A percentile compares a stretch with the other conserved stretches of the same genome.
Conservation (phyloP, 2,888 invertebrate species). For the Ypsolopha sequella region DNA sequence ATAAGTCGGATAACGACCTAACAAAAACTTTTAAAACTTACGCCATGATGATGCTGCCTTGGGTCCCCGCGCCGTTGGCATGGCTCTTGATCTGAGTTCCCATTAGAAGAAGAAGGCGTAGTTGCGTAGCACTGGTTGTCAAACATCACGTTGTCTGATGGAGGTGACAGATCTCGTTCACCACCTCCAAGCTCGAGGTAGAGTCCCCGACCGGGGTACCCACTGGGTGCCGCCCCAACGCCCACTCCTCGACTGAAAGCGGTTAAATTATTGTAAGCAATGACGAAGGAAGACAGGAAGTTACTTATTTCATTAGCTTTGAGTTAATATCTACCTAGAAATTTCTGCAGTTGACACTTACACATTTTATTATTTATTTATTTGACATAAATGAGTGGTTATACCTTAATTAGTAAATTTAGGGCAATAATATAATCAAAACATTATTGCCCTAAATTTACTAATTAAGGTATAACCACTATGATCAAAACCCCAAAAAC, state of each 20-base stretch:
- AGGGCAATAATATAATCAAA: no score
- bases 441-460: no score
- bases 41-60: slow-evolving; percentile 76
- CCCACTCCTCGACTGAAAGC: slow-evolving; percentile 48
- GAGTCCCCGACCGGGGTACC: slow-evolving; percentile 78
- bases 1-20: no score
- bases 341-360: not conserved
- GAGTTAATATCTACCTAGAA: not conserved
- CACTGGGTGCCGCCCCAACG: slow-evolving; percentile 60
- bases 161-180: slow-evolving; percentile 82
- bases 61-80: slow-evolving; percentile 69
- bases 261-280: not conserved
- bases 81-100: slow-evolving; percentile 90
- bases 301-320: no score
- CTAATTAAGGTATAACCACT: no score
- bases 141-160: slow-evolving; percentile 93
- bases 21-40: slow-evolving; percentile 23
- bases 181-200: slow-evolving; percentile 77
- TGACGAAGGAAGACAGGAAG: no score
- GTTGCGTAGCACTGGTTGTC: slow-evolving; percentile 97
- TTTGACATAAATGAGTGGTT: no score
- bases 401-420: no score
- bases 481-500: no score
- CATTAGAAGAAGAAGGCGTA: slow-evolving; percentile 93
- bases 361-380: no score